phyloP scores from a whole-genome alignment of 2,113 vertebrate species.

The Stomatorhinus ivindoensis region DNA sequence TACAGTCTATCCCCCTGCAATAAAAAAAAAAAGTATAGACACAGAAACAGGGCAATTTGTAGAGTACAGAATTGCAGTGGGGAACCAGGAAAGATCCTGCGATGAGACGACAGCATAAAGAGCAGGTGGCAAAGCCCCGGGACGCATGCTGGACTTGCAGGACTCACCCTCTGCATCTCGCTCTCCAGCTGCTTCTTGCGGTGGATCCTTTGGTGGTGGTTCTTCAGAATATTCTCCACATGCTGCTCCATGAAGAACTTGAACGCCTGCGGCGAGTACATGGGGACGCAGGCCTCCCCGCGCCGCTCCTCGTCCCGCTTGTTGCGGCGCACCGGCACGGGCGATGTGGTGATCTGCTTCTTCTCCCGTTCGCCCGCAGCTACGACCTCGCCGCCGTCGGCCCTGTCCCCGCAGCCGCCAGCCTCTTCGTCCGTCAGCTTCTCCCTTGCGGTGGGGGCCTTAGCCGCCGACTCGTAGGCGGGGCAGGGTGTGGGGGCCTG shows the following conservation, averaged over 20 bases:
- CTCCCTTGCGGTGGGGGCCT: constrained; percentile 40
- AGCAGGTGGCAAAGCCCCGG: not conserved
- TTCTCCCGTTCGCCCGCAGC: constrained; percentile 76
- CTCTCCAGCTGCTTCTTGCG: constrained; percentile 93
- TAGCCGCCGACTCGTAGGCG: constrained; percentile 32
- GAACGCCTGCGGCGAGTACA: constrained; percentile 96
- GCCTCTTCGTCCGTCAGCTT: constrained; percentile 57
- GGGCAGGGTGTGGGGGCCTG: constrained; percentile 61
- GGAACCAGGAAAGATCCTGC: not conserved
- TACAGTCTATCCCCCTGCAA: not conserved
- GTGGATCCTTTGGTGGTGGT: constrained; percentile 86
- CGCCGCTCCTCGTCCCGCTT: constrained; percentile 86
- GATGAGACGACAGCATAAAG: not conserved
- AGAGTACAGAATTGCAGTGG: not conserved
- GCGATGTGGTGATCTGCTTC: constrained; percentile 93
- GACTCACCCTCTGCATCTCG: constrained; percentile 89
- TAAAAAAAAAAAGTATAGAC: not conserved
- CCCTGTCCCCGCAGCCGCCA: constrained; percentile 52
- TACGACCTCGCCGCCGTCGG: constrained; percentile 38
- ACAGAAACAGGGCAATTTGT: constrained; percentile 22
- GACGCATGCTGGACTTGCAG: not conserved
- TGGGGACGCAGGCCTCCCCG: constrained; percentile 76
- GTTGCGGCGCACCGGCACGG: constrained; percentile 84
- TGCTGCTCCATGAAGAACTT: constrained; percentile 99
- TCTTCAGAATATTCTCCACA: constrained; percentile 95